phyloP scores from a whole-genome alignment of 2,888 invertebrate genomes.

The Mythimna loreyi region DNA sequence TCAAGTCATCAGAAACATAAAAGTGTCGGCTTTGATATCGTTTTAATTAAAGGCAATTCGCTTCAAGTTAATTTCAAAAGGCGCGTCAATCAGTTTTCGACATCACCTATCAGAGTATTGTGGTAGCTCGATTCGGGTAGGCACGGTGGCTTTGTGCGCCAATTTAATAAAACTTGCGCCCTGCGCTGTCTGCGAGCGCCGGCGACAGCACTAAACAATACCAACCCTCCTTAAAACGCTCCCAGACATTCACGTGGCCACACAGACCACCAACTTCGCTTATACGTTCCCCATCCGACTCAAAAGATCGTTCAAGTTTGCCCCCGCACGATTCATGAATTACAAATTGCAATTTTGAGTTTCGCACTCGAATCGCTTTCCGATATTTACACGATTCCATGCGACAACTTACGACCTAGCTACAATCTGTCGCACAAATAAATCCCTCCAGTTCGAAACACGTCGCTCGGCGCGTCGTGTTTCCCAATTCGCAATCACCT shows the following conservation, averaged over 20 bases:
- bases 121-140: conserved; percentile 55
- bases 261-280: conserved; percentile 71
- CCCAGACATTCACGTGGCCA: conserved; percentile 70
- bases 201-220: conserved; percentile 69
- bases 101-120: conserved; percentile 76
- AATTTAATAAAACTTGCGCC: conserved; percentile 74
- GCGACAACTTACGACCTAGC: conserved; percentile 71
- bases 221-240: conserved; percentile 62
- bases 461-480: conserved; percentile 61
- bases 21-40: conserved; percentile 81
- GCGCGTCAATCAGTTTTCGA: conserved; percentile 82
- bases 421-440: conserved; percentile 77
- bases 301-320: conserved; percentile 75
- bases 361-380: conserved; percentile 74
- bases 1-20: conserved; percentile 73
- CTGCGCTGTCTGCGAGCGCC: conserved; percentile 42
- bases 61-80: conserved; percentile 81
- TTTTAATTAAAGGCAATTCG: conserved; percentile 85
- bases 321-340: conserved; percentile 75
- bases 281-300: conserved; percentile 69
- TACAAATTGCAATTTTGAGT: conserved; percentile 76
- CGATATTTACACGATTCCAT: conserved; percentile 73
- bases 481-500: conserved; percentile 78
- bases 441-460: conserved; percentile 73
- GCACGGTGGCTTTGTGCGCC: conserved; percentile 65